phyloP scores from a whole-genome alignment of 2,797 vertebrate species.

The Anguilla pacifica region DNA sequence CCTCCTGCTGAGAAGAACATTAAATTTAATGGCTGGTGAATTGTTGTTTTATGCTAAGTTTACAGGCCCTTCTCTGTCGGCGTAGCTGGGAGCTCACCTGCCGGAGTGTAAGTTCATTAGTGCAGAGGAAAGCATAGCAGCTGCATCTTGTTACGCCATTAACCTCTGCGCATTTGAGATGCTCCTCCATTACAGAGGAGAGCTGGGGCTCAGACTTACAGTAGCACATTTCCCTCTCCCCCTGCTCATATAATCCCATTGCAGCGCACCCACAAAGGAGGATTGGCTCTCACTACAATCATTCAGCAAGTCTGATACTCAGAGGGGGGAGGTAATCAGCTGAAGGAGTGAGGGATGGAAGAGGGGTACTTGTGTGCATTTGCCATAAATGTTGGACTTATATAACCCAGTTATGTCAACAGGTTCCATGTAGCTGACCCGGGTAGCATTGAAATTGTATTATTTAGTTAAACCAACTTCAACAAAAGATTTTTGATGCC shows the following conservation, averaged over 20 bases:
- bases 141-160: background rate
- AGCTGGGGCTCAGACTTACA: background rate
- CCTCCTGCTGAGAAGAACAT: background rate
- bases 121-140: background rate
- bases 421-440: too few species aligned
- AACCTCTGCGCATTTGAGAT: background rate
- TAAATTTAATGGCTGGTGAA: constrained; percentile 13
- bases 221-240: background rate
- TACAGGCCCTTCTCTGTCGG: background rate
- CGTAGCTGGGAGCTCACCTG: background rate
- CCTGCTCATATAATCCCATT: constrained; percentile 3
- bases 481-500: too few species aligned
- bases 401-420: too few species aligned
- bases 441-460: too few species aligned
- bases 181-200: constrained; percentile 2
- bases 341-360: background rate
- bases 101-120: background rate
- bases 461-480: too few species aligned
- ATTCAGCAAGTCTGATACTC: background rate
- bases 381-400: background rate
- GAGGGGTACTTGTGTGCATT: background rate
- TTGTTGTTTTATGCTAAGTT: background rate
- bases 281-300: background rate
- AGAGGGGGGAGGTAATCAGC: background rate
- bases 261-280: background rate